Evolutionary conservation across 2,113 vertebrate species (phyloP).

Genomic region (Excalfactoria chinensis): DNA sequence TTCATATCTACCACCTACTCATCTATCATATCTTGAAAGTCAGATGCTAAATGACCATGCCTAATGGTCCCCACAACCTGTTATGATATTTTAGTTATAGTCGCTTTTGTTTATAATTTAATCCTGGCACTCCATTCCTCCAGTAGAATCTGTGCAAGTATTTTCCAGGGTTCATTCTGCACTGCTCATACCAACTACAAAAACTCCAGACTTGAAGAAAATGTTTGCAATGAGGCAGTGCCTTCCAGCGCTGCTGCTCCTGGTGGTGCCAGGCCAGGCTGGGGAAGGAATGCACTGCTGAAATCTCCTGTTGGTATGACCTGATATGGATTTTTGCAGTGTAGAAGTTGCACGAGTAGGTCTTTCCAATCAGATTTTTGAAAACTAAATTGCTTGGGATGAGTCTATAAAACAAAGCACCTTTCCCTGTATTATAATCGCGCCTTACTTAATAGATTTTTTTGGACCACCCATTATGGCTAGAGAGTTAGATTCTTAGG

Average conservation of each 20-base stretch:
- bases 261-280: not conserved
- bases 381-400: not conserved
- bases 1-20: not conserved
- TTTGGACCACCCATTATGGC: not conserved
- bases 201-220: not conserved
- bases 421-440: not conserved
- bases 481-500: not conserved
- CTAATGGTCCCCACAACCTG: not conserved
- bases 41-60: accelerated
- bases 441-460: not conserved
- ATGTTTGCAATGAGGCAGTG: not conserved
- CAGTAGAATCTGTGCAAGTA: not conserved
- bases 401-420: not conserved
- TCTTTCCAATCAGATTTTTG: not conserved
- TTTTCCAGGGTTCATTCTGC: constrained; percentile 30
- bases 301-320: not conserved
- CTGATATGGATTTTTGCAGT: not conserved
- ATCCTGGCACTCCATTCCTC: constrained; percentile 25
- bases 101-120: not conserved
- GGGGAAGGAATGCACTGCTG: not conserved
- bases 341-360: not conserved
- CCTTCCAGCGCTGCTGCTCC: not conserved
- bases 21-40: accelerated
- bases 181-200: not conserved
- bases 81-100: not conserved